phyloP scores from a whole-genome alignment of 2,888 invertebrate genomes.

The Pristionchus arcanus region DNA sequence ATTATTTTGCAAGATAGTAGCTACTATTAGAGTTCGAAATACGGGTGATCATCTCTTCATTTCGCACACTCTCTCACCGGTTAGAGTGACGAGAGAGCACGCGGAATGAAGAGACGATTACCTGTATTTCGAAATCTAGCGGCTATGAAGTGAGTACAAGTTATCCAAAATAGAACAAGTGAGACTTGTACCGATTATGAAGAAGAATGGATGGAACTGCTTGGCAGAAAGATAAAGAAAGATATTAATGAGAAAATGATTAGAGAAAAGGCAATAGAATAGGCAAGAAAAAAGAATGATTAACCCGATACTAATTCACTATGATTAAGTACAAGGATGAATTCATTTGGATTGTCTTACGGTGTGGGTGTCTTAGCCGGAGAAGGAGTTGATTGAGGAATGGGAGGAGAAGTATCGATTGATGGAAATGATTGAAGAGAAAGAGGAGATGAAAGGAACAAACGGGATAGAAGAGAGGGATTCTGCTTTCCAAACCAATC shows the following conservation, averaged over 20 bases:
- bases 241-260: conserved; percentile 27
- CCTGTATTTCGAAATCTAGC: too few species aligned
- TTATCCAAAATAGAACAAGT: background rate
- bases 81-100: too few species aligned
- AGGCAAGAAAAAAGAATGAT: conserved; percentile 33
- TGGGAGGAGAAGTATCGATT: background rate
- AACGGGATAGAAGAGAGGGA: conserved; percentile 45
- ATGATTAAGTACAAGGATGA: background rate
- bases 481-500: conserved; percentile 48
- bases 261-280: background rate
- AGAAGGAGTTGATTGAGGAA: conserved; percentile 37
- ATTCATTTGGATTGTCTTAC: background rate
- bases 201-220: background rate
- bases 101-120: too few species aligned
- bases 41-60: too few species aligned
- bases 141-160: background rate
- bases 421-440: background rate
- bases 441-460: conserved; percentile 38
- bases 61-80: too few species aligned
- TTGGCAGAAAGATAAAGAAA: background rate
- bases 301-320: background rate
- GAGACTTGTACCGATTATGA: background rate
- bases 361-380: conserved; percentile 42
- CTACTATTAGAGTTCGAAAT: too few species aligned
- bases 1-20: background rate